These are phyloP conservation scores for Mormyrops attenuatus DNA, from an alignment of 2,797 vertebrate species.

Conservation along the genomic window DNA sequence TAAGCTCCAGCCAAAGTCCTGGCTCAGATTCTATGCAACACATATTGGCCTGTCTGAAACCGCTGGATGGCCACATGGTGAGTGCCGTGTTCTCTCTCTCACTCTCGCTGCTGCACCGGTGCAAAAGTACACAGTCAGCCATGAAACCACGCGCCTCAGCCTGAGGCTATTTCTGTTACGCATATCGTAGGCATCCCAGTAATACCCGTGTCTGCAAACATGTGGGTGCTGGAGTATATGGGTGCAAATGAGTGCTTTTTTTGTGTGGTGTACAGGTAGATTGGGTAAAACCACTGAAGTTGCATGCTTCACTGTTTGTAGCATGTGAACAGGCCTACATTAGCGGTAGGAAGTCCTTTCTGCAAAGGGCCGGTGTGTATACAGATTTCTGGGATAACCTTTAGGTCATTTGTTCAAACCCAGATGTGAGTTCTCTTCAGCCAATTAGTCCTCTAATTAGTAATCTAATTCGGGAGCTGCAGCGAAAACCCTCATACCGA, in stretches of 20 bases:
- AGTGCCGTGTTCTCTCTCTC: not conserved
- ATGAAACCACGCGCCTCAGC: not conserved
- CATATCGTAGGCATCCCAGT: not conserved
- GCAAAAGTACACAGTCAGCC: not conserved
- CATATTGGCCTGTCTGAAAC: not conserved
- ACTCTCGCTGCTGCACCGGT: not conserved
- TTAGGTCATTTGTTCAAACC: not conserved
- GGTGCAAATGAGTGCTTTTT: not conserved
- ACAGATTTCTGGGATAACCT: not conserved
- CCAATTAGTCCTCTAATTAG: not conserved
- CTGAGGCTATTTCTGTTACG: not conserved
- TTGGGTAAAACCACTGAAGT: not conserved
- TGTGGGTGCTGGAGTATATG: not conserved
- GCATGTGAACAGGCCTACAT: not conserved
- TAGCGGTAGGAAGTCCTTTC: not conserved
- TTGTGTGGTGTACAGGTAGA: not conserved
- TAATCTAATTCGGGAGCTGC: not conserved
- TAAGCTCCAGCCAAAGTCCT: slow-evolving; percentile 12
- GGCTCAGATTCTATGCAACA: not conserved
- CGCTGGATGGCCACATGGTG: not conserved
- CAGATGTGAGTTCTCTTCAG: not conserved
- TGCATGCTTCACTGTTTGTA: not conserved
- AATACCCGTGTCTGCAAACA: not conserved
- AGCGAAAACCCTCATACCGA: not conserved
- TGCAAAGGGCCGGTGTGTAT: not conserved